Conservation (phyloP, 2,113 vertebrate genomes). For the Heteronetta atricapilla region DNA sequence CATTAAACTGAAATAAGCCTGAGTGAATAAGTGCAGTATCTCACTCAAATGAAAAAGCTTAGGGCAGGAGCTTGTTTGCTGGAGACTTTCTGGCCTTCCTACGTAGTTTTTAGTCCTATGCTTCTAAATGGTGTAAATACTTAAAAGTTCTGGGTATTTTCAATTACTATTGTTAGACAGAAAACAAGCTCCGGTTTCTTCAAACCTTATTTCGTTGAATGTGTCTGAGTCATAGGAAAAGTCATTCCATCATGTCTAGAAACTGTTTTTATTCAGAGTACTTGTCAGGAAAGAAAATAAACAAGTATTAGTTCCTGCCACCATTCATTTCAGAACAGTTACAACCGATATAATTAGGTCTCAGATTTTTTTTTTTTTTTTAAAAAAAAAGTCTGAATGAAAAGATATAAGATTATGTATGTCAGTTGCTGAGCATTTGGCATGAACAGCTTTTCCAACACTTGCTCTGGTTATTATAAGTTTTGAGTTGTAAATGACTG, state of each 20-base stretch:
- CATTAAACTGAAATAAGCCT: constrained; percentile 11
- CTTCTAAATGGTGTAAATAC: constrained; percentile 8
- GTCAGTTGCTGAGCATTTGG: constrained; percentile 65
- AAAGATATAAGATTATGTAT: constrained; percentile 64
- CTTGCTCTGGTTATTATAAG: constrained; percentile 67
- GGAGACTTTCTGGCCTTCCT: background rate
- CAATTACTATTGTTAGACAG: constrained; percentile 69
- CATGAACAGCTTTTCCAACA: constrained; percentile 61
- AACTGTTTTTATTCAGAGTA: constrained; percentile 62
- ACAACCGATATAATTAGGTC: constrained; percentile 56
- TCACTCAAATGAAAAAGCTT: background rate
- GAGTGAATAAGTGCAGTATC: background rate
- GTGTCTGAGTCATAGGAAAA: constrained; percentile 71
- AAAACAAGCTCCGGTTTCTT: constrained; percentile 66
- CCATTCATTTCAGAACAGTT: constrained; percentile 65
- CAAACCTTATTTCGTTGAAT: constrained; percentile 60
- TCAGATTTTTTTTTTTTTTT: background rate
- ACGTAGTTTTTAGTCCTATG: background rate
- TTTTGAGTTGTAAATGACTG: constrained; percentile 52
- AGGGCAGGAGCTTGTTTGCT: background rate
- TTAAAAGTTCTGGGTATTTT: constrained; percentile 65
- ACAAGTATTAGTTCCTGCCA: constrained; percentile 65
- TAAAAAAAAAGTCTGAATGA: background rate
- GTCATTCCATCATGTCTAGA: constrained; percentile 73
- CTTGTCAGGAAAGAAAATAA: constrained; percentile 73